Percentiles rank a stretch among this genome's conserved stretches.
These are phyloP conservation scores for Denticeps clupeoides DNA, from an alignment of 2,797 vertebrate genomes.

Conservation along the genomic window DNA sequence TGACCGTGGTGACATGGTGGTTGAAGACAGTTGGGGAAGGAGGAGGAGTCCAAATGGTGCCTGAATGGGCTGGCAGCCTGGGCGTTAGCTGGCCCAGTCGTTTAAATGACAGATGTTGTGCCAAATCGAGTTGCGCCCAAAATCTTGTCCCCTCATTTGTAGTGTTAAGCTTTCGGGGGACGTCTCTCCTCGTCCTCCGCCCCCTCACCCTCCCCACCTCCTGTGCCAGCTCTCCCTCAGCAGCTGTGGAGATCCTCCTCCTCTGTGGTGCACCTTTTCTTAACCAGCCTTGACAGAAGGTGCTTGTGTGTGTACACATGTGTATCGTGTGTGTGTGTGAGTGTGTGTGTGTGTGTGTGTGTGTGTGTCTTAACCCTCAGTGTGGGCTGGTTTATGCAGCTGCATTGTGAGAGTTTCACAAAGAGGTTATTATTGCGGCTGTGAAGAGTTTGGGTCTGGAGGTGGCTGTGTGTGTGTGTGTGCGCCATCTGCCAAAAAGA, in stretches of 20 bases:
- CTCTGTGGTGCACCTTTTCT: conserved; percentile 13
- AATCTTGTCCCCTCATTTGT: conserved; percentile 5
- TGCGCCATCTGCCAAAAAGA: conserved; percentile 90
- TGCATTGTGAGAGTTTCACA: conserved; percentile 79
- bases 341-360: conserved; percentile 49
- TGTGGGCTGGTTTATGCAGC: conserved; percentile 77
- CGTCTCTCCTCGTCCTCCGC: background rate
- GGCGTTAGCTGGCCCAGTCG: background rate
- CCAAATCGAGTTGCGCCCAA: background rate
- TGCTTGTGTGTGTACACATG: conserved; percentile 20
- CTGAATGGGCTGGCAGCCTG: no score
- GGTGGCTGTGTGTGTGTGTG: conserved; percentile 44
- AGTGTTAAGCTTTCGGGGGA: conserved; percentile 4
- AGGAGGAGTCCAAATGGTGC: background rate
- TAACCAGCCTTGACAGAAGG: conserved; percentile 4
- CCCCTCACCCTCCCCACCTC: background rate
- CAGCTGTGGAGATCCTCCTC: conserved; percentile 24
- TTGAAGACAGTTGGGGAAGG: background rate
- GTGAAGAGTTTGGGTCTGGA: conserved; percentile 41
- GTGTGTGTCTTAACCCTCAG: conserved; percentile 53
- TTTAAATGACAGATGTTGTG: background rate
- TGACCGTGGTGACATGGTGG: no score
- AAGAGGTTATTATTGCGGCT: conserved; percentile 86
- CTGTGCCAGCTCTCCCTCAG: conserved; percentile 6
- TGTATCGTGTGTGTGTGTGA: conserved; percentile 11